Conservation (phyloP, 2,113 vertebrate genomes). For the Sebastes fasciatus region DNA sequence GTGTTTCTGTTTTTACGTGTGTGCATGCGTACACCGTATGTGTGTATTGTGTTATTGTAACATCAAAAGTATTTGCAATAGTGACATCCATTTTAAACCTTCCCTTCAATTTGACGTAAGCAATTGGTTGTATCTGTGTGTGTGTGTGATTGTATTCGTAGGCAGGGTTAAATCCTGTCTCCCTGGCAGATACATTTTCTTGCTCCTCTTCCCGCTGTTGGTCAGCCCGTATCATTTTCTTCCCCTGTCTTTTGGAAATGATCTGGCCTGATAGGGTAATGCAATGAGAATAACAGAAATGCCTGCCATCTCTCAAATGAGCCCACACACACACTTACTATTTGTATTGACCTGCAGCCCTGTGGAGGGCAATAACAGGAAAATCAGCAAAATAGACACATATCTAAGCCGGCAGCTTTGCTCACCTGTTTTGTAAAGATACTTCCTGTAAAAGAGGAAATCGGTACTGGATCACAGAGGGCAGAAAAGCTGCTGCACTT, state of each 20-base stretch:
- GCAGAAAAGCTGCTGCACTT: slow-evolving; percentile 15
- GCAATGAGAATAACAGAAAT: slow-evolving; percentile 11
- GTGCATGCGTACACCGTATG: not conserved
- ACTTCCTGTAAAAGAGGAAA: slow-evolving; percentile 18
- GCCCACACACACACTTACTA: slow-evolving; percentile 13
- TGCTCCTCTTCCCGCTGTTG: slow-evolving; percentile 27
- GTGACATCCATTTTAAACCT: slow-evolving; percentile 54
- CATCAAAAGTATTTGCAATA: slow-evolving; percentile 41
- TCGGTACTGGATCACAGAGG: not conserved
- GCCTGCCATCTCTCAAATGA: slow-evolving; percentile 33
- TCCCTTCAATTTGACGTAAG: slow-evolving; percentile 21
- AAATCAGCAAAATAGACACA: slow-evolving; percentile 20
- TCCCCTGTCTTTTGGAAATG: slow-evolving; percentile 23
- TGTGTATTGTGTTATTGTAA: slow-evolving; percentile 6
- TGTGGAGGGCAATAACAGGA: slow-evolving; percentile 1
- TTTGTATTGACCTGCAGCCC: slow-evolving; percentile 33
- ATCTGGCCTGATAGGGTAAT: slow-evolving; percentile 22
- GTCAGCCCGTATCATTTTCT: slow-evolving; percentile 32
- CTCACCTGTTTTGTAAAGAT: slow-evolving; percentile 36
- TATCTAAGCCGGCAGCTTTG: not conserved
- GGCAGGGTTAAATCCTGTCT: slow-evolving; percentile 47
- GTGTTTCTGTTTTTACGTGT: slow-evolving; percentile 29
- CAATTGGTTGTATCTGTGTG: slow-evolving; percentile 3
- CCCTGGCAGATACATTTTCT: slow-evolving; percentile 70
- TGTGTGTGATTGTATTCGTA: slow-evolving; percentile 16